phyloP scores from a whole-genome alignment of 1,140 invertebrate species.

The Pseudachorutes palmiensis region DNA sequence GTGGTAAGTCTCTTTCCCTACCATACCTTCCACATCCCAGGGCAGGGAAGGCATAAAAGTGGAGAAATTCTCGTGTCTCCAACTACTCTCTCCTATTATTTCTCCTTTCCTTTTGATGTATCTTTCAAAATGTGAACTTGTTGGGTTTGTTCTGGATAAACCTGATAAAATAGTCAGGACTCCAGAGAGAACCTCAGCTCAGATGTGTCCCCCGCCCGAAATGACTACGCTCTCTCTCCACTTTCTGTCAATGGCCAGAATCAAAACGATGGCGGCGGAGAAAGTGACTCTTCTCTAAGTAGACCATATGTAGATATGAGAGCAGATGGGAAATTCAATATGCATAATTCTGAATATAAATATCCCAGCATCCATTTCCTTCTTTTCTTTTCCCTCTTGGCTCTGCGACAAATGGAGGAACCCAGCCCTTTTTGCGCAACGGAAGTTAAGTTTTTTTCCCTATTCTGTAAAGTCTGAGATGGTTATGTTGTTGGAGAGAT shows the following conservation, averaged over 20 bases:
- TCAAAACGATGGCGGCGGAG: no score
- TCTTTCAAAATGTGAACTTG: slow-evolving; percentile 5
- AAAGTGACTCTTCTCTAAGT: not conserved
- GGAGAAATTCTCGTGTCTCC: slow-evolving; percentile 8
- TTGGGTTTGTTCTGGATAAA: slow-evolving; percentile 11
- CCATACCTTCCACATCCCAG: no score
- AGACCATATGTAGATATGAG: not conserved
- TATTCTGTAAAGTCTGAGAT: not conserved
- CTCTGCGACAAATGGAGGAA: not conserved
- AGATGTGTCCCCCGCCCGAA: not conserved
- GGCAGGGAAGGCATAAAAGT: not conserved
- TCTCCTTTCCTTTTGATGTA: slow-evolving; percentile 16
- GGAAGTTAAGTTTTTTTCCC: not conserved
- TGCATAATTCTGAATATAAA: slow-evolving; percentile 11
- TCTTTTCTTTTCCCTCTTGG: not conserved
- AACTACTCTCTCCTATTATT: slow-evolving; percentile 12
- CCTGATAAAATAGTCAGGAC: slow-evolving; percentile 8
- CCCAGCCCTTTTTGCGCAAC: not conserved
- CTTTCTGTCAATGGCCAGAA: not conserved
- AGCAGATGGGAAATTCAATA: slow-evolving; percentile 7
- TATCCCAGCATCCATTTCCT: slow-evolving; percentile 1
- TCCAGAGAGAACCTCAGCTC: not conserved
- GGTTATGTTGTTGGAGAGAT: not conserved
- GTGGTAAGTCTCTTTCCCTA: no score
- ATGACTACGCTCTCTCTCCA: not conserved